Percentiles rank a stretch among this genome's conserved stretches.
Evolutionary conservation across 2,113 vertebrate species (phyloP).

Genomic region (Notothenia coriiceps): DNA sequence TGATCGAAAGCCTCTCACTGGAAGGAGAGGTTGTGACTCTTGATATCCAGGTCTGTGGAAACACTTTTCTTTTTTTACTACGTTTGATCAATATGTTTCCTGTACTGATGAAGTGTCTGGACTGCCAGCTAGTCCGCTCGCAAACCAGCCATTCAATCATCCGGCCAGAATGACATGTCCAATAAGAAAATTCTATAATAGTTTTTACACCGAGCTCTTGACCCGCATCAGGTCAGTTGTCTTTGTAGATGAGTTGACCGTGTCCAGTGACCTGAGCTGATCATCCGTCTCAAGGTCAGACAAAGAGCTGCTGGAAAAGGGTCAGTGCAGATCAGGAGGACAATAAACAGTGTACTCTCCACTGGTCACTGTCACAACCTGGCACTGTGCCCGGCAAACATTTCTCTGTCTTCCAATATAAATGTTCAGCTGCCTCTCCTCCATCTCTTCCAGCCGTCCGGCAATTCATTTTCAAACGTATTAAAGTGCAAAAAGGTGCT

Average conservation of each 20-base stretch:
- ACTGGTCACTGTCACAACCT: background rate
- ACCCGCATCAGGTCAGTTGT: background rate
- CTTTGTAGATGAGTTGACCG: background rate
- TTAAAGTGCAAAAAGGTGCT: background rate
- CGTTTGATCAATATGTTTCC: conserved; percentile 33
- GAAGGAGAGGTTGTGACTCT: background rate
- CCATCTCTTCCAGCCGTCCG: no score
- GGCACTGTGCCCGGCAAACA: background rate
- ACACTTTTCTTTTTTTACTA: conserved; percentile 10
- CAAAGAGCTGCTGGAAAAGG: background rate
- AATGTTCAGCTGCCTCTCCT: background rate
- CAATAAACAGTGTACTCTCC: background rate
- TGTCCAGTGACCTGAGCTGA: conserved; percentile 10
- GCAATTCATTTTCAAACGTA: no score
- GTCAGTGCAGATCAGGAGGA: background rate
- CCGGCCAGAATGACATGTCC: background rate
- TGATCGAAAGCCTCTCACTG: background rate
- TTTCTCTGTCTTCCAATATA: background rate
- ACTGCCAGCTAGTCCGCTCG: conserved; percentile 3
- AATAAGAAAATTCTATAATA: background rate
- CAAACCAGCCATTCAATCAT: conserved; percentile 10
- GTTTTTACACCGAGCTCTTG: conserved; percentile 5
- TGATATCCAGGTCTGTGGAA: conserved; percentile 3
- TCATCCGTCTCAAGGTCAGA: conserved; percentile 2
- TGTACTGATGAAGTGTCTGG: conserved; percentile 11